Conservation (phyloP, 2,797 vertebrate genomes). For the Gallinago nigripennis region DNA sequence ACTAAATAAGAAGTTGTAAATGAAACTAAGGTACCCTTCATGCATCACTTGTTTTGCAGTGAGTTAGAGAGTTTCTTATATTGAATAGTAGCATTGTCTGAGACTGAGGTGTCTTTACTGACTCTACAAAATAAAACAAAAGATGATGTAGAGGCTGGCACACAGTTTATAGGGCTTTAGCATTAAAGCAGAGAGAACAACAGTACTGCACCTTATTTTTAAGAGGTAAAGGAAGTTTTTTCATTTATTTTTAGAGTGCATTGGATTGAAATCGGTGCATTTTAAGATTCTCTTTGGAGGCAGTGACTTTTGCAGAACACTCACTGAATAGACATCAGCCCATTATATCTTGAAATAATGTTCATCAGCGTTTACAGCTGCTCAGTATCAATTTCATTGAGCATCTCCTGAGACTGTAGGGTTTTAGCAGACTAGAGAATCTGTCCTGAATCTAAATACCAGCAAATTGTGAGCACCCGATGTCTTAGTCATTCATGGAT, state of each 20-base stretch:
- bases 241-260: neutral
- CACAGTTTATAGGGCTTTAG: neutral
- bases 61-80: neutral
- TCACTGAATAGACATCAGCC: neutral
- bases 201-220: neutral
- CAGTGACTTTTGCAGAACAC: neutral
- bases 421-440: neutral
- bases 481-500: neutral
- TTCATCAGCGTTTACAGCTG: neutral
- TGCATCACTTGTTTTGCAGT: neutral
- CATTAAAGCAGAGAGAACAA: neutral
- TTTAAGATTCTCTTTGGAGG: neutral
- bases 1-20: neutral
- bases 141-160: neutral
- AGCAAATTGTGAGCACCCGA: neutral
- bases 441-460: neutral
- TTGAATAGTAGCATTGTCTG: neutral
- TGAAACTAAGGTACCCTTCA: neutral
- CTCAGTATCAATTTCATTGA: neutral
- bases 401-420: neutral
- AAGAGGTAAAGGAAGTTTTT: neutral
- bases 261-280: neutral
- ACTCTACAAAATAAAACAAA: neutral
- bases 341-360: neutral
- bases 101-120: neutral